Percentiles rank a stretch among this genome's conserved stretches.
phyloP scores from a whole-genome alignment of 2,797 vertebrate genomes.

The Phalanger gymnotis region DNA sequence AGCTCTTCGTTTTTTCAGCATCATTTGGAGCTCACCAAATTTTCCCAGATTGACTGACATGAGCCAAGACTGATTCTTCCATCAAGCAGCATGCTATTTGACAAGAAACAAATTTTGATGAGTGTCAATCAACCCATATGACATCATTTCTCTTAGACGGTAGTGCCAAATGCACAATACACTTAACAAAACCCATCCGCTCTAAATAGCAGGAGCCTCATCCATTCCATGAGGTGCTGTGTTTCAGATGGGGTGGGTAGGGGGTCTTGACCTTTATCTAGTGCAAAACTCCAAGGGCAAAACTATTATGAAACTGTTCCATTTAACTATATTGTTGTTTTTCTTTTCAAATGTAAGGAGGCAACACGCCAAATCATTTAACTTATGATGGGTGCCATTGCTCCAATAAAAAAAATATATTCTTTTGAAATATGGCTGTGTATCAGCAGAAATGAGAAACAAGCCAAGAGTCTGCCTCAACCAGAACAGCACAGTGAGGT shows the following conservation, averaged over 20 bases:
- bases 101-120: conserved; percentile 54
- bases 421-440: conserved; percentile 45
- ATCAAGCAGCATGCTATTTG: conserved; percentile 10
- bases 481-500: background rate
- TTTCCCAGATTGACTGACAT: conserved; percentile 21
- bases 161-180: background rate
- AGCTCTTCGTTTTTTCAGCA: background rate
- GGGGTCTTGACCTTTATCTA: background rate
- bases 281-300: conserved; percentile 32
- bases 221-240: conserved; percentile 53
- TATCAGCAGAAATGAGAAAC: conserved; percentile 37
- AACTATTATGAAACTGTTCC: conserved; percentile 42
- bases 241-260: background rate
- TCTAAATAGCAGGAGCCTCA: conserved; percentile 49
- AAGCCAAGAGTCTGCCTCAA: background rate
- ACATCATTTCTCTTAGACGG: conserved; percentile 40
- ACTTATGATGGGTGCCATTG: conserved; percentile 39
- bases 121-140: conserved; percentile 54
- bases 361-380: conserved; percentile 53
- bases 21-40: background rate
- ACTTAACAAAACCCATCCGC: background rate
- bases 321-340: conserved; percentile 54
- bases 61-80: conserved; percentile 14
- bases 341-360: conserved; percentile 53
- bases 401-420: conserved; percentile 51